Percentiles rank a stretch among this genome's conserved stretches.
Evolutionary conservation across 2,797 vertebrate species (phyloP).

Genomic region (Premnoplex brunnescens): DNA sequence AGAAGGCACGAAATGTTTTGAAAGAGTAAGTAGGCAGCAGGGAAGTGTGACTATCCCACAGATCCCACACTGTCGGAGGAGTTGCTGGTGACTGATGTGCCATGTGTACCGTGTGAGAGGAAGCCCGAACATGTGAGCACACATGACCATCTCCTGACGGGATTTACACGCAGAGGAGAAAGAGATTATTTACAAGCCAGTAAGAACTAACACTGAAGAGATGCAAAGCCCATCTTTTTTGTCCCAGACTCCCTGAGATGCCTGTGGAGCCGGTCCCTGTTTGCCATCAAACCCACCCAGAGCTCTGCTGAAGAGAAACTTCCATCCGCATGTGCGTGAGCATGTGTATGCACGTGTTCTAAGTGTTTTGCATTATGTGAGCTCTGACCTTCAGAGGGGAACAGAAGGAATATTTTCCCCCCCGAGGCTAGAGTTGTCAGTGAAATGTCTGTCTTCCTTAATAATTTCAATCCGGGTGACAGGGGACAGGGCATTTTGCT

Average conservation of each 20-base stretch:
- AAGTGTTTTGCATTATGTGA: conserved; percentile 61
- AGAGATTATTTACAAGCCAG: neutral
- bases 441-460: conserved; percentile 74
- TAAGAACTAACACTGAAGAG: neutral
- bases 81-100: neutral
- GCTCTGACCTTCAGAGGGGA: conserved; percentile 75
- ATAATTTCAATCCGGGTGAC: conserved; percentile 77
- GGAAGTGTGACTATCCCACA: neutral
- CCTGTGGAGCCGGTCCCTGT: neutral
- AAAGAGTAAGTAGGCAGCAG: neutral
- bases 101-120: neutral
- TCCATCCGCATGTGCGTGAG: conserved; percentile 1
- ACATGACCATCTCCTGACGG: neutral
- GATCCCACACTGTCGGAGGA: neutral
- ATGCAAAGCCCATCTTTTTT: neutral
- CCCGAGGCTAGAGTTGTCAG: conserved; percentile 64
- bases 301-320: neutral
- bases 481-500: conserved; percentile 74
- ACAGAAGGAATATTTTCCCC: conserved; percentile 73
- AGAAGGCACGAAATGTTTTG: neutral
- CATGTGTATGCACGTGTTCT: neutral
- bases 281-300: neutral
- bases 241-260: neutral
- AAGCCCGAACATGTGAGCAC: neutral
- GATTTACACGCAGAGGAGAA: neutral